Evolutionary conservation across 2,888 invertebrate genomes (phyloP).

Genomic region (Caradrina clavipalpis): DNA sequence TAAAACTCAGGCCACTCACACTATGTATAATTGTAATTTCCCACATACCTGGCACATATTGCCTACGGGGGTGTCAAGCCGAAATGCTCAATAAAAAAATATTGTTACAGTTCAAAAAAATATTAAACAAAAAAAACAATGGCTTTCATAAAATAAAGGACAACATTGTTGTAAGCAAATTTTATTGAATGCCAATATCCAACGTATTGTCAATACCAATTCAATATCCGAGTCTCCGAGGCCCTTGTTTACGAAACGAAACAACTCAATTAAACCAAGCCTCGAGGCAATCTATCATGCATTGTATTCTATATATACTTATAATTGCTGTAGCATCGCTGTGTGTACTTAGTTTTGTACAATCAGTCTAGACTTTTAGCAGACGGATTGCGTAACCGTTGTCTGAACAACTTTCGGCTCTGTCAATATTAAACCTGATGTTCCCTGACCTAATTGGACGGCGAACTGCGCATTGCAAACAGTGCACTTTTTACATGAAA

Average conservation of each 20-base stretch:
- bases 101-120: no score
- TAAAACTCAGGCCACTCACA: no score
- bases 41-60: no score
- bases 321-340: not conserved
- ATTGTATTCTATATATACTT: not conserved
- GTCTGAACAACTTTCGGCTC: not conserved
- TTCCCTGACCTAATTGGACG: constrained; percentile 5
- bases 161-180: no score
- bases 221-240: constrained; percentile 9
- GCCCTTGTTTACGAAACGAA: not conserved
- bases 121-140: no score
- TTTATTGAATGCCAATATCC: not conserved
- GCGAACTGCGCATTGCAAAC: not conserved
- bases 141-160: no score
- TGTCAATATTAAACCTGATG: not conserved
- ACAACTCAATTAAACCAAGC: constrained; percentile 3
- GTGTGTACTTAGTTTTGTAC: not conserved
- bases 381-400: constrained; percentile 24
- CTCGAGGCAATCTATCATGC: constrained; percentile 6
- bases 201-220: constrained; percentile 1
- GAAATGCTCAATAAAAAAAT: no score
- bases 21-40: no score
- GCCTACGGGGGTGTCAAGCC: no score
- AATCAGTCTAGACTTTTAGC: constrained; percentile 29
- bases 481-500: constrained; percentile 1